Conservation (phyloP, 2,113 vertebrate species). For the Excalfactoria chinensis region DNA sequence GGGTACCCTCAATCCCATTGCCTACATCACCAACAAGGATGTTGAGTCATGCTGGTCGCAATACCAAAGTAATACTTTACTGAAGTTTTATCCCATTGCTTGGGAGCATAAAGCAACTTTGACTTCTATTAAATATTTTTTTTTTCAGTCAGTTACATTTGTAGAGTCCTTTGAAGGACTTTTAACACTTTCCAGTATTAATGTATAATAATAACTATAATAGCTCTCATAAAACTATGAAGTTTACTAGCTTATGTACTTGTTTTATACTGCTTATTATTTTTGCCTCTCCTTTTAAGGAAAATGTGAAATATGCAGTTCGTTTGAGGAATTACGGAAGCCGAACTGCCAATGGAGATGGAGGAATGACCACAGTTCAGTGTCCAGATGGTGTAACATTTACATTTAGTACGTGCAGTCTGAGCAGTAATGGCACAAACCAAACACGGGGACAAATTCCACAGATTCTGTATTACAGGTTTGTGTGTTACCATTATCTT, state of each 20-base stretch:
- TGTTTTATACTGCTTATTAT: not conserved
- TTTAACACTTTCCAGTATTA: not conserved
- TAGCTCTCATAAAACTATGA: not conserved
- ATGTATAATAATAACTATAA: not conserved
- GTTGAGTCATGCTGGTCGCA: not conserved
- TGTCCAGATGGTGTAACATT: constrained; percentile 94
- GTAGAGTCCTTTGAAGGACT: not conserved
- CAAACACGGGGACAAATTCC: constrained; percentile 97
- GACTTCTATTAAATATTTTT: not conserved
- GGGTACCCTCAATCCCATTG: not conserved
- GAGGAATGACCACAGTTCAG: constrained; percentile 97
- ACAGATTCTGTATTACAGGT: constrained; percentile 98
- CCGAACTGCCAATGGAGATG: constrained; percentile 97
- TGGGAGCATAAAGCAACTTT: not conserved
- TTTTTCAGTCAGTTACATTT: not conserved
- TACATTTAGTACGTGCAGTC: constrained; percentile 95
- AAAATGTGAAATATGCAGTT: constrained; percentile 96
- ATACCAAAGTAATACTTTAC: not conserved
- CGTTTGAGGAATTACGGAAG: constrained; percentile 96
- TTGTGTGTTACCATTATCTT: not conserved
- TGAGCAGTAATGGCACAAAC: constrained; percentile 99
- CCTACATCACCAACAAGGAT: not conserved
- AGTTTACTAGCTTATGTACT: not conserved
- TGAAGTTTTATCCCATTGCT: rapidly evolving
- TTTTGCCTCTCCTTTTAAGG: constrained; percentile 77